Base-by-base conservation (phyloP, 2,113 vertebrate genomes). In the Pelmatolapia mariae region DNA sequence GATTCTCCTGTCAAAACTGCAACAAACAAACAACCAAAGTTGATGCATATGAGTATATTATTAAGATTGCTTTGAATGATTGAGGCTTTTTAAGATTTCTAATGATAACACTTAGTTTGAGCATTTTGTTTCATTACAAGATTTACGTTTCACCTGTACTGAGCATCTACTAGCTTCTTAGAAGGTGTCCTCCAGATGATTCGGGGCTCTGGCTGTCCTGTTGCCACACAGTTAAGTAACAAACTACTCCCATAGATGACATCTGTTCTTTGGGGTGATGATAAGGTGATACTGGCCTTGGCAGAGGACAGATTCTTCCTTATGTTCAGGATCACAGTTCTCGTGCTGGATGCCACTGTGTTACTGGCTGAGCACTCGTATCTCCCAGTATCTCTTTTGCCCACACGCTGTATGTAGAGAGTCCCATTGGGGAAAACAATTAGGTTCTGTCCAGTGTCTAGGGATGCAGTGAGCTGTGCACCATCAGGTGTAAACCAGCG, bases 381-480 rank as follows among this genome's bases (percentile, higher is more conserved):
- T 56, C 78, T 96, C 5, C 98, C 98, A 8, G 94, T 94, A 86
- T 98, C 95, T 43, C 71, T 91, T 2, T 87, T 90, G 2, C 93
- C 92, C 1, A 97, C 47, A 0, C 90, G 92, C 12, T 93, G 96
- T 68, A 99, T 96, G 80, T 96, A 94, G 1, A 99, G 97, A 2
- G 98, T 99, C 5, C 98, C 98, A 15, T 99, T 99, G 50, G 97
- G 97, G 89, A 98, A 98, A 73, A 98, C 97, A 43, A 96, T 95
- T 0, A 96, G 68, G 90, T 97, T 97, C 8, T 31, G 86, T 7
- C 96, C 96, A 13, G 87, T 94, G 10, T 97, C 66, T 79, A 97
- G 97, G 1, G 98, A 97, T 1, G 97, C 95, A 10, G 95, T 94
- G n/a, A 98, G 85, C 31, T 97, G 97, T 0, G 95, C 88, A 2